Evolutionary conservation across 2,888 invertebrate genomes (phyloP).

Genomic region (Bedellia somnulentella): DNA sequence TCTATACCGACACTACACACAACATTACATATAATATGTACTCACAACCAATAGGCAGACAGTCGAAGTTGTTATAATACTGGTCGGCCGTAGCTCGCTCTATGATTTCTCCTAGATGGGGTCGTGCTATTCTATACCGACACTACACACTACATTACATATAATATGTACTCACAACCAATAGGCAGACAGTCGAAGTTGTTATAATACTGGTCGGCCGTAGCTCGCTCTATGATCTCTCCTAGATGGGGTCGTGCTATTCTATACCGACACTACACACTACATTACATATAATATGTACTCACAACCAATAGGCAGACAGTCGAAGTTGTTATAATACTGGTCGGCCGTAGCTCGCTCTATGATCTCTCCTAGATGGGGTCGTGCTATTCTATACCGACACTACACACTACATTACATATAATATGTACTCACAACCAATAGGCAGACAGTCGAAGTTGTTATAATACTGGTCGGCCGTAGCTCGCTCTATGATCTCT

Average conservation of each 20-base stretch:
- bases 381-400: too few relatives aligned
- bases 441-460: slow-evolving; percentile 89
- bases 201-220: slow-evolving; percentile 89
- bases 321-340: slow-evolving; percentile 91
- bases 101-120: slow-evolving; percentile 90
- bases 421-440: slow-evolving; percentile 85
- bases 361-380: slow-evolving; percentile 90
- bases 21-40: too few relatives aligned
- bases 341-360: slow-evolving; percentile 92
- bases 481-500: slow-evolving; percentile 90
- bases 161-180: slow-evolving; percentile 85
- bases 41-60: slow-evolving; percentile 89
- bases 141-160: too few relatives aligned
- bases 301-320: slow-evolving; percentile 89
- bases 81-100: slow-evolving; percentile 92
- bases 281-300: too few relatives aligned
- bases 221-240: slow-evolving; percentile 90
- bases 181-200: slow-evolving; percentile 89
- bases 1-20: too few relatives aligned
- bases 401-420: too few relatives aligned
- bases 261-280: too few relatives aligned
- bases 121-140: too few relatives aligned
- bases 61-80: slow-evolving; percentile 91
- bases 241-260: slow-evolving; percentile 93
- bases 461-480: slow-evolving; percentile 89